These are phyloP conservation scores for Phocides pigmalion DNA, from an alignment of 1,140 invertebrate genomes.

Conservation along the genomic window DNA sequence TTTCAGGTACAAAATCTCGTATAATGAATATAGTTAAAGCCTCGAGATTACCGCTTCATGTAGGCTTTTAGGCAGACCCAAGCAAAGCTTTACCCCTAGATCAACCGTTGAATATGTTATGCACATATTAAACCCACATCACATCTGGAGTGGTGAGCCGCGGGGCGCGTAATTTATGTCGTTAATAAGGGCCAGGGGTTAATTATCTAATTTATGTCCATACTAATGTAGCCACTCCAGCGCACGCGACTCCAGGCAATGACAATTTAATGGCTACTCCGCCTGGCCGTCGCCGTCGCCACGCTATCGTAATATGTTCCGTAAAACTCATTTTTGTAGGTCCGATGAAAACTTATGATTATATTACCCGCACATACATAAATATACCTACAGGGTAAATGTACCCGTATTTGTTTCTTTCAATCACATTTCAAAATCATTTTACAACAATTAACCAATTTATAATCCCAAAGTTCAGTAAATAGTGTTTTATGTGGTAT, in stretches of 20 bases:
- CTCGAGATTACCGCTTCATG: slow-evolving; percentile 25
- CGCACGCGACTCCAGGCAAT: slow-evolving; percentile 58
- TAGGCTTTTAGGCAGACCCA: slow-evolving; percentile 18
- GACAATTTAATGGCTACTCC: slow-evolving; percentile 64
- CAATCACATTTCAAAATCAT: too few species aligned
- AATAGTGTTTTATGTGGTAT: too few species aligned
- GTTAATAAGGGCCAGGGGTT: slow-evolving; percentile 75
- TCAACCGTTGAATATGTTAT: slow-evolving; percentile 57
- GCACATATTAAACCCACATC: slow-evolving; percentile 67
- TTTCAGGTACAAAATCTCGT: slow-evolving; percentile 15
- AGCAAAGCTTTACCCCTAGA: slow-evolving; percentile 32
- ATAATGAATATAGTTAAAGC: slow-evolving; percentile 17
- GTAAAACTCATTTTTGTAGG: neutral
- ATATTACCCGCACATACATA: too few species aligned
- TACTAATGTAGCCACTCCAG: slow-evolving; percentile 49
- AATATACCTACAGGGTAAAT: too few species aligned
- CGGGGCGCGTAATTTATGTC: slow-evolving; percentile 73
- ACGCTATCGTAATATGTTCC: too few species aligned
- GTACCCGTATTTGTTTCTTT: too few species aligned
- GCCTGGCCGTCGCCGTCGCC: neutral
- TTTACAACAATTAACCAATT: too few species aligned
- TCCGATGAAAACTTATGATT: slow-evolving; percentile 3
- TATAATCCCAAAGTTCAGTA: too few species aligned
- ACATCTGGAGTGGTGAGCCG: slow-evolving; percentile 58
- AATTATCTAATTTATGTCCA: slow-evolving; percentile 77